A percentile compares a stretch with the other conserved stretches of the same genome.
phyloP scores from a whole-genome alignment of 2,113 vertebrate genomes.

The Dipodomys spectabilis region DNA sequence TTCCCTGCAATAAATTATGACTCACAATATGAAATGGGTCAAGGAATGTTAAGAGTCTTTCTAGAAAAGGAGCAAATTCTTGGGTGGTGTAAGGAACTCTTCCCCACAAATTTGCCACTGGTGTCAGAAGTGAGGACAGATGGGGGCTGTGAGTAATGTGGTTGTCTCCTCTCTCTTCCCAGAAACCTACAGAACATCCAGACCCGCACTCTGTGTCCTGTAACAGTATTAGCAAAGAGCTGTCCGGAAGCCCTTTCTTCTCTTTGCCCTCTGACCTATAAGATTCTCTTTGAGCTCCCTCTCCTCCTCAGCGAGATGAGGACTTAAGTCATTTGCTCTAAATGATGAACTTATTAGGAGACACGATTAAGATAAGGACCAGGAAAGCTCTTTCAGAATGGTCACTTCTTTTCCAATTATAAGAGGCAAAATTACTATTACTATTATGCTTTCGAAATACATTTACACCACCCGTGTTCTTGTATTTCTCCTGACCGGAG shows the following conservation, averaged over 20 bases:
- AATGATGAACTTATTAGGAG: background rate
- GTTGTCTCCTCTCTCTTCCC: background rate
- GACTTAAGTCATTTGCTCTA: background rate
- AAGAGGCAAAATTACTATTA: background rate
- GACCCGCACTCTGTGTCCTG: background rate
- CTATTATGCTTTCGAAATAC: background rate
- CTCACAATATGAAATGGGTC: rapidly evolving
- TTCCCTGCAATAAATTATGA: background rate
- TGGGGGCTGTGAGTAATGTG: background rate
- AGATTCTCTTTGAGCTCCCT: background rate
- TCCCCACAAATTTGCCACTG: background rate
- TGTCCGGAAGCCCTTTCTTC: background rate
- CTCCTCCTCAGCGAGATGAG: background rate
- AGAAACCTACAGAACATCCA: background rate
- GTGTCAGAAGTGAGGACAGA: background rate
- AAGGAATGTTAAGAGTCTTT: background rate
- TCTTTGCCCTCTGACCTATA: rapidly evolving
- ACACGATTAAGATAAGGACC: background rate
- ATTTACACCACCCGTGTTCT: background rate
- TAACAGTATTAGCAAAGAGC: background rate
- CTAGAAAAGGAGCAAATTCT: background rate
- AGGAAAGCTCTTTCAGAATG: background rate
- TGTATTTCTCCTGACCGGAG: background rate
- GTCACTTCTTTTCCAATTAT: background rate
- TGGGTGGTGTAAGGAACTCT: background rate